Conservation (phyloP, 2,888 invertebrate genomes). For the Apomyelois bistriatella region DNA sequence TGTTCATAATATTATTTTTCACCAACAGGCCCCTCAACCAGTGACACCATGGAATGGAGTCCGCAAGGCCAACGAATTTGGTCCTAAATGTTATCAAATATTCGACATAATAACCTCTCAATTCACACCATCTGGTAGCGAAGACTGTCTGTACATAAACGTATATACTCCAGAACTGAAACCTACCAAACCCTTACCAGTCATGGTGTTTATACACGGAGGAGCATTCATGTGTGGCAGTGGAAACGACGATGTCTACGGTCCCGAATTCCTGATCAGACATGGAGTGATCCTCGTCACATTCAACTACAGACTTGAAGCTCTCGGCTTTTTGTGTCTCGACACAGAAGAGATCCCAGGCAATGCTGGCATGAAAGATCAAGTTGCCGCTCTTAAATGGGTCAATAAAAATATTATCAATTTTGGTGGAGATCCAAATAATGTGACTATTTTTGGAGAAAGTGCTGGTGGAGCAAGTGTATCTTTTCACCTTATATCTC, state of each 20-base stretch:
- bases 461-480: conserved; percentile 46
- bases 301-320: conserved; percentile 43
- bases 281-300: conserved; percentile 43
- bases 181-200: conserved; percentile 33
- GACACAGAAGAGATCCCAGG: conserved; percentile 44
- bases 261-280: conserved; percentile 40
- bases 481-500: conserved; percentile 43
- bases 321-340: conserved; percentile 41
- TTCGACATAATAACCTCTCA: conserved; percentile 19
- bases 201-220: conserved; percentile 48
- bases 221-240: conserved; percentile 35
- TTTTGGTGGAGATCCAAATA: conserved; percentile 48
- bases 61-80: conserved; percentile 41
- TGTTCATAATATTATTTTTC: too few species aligned
- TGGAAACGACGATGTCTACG: conserved; percentile 35
- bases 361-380: conserved; percentile 51
- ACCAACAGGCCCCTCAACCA: conserved; percentile 38
- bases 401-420: conserved; percentile 39
- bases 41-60: conserved; percentile 45
- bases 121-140: conserved; percentile 29
- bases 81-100: conserved; percentile 38
- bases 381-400: conserved; percentile 45
- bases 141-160: conserved; percentile 55
- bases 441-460: conserved; percentile 48
- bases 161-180: conserved; percentile 45